Evolutionary conservation across 2,113 vertebrate genomes (phyloP).

Genomic region (Chascanopsetta lugubris): DNA sequence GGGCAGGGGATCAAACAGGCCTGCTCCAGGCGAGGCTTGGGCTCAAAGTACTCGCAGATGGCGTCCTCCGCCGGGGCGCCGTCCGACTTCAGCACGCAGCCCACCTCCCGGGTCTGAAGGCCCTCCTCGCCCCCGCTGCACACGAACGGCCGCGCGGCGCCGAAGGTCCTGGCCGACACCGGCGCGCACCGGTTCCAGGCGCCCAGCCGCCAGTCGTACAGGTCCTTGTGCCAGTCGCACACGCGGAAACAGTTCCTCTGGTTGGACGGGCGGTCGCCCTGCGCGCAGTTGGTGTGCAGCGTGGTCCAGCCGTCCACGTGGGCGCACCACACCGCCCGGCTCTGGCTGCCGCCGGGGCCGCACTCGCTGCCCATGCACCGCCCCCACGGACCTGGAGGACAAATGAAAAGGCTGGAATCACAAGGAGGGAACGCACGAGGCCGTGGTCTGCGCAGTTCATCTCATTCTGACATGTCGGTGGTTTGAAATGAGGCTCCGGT

Average conservation of each 20-base stretch:
- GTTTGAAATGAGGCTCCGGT: no score
- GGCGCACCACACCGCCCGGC: slow-evolving; percentile 94
- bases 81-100: slow-evolving; percentile 86
- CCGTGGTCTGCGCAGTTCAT: no score
- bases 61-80: slow-evolving; percentile 84
- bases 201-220: slow-evolving; percentile 93
- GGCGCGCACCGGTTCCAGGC: slow-evolving; percentile 89
- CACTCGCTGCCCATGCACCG: slow-evolving; percentile 97
- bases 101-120: slow-evolving; percentile 90
- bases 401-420: slow-evolving; percentile 39
- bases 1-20: slow-evolving; percentile 95
- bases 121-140: slow-evolving; percentile 91
- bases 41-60: slow-evolving; percentile 98
- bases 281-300: slow-evolving; percentile 91
- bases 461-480: no score
- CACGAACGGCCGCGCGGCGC: slow-evolving; percentile 69
- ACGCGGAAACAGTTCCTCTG: slow-evolving; percentile 95
- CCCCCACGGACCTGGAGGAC: slow-evolving; percentile 91
- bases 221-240: slow-evolving; percentile 96
- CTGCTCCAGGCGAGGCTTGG: slow-evolving; percentile 93
- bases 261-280: slow-evolving; percentile 86
- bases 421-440: background rate
- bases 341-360: slow-evolving; percentile 93
- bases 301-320: slow-evolving; percentile 97
- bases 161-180: slow-evolving; percentile 82